These are phyloP conservation scores for Tenebrosternarchus preto DNA, from an alignment of 2,113 vertebrate species.

Conservation along the genomic window DNA sequence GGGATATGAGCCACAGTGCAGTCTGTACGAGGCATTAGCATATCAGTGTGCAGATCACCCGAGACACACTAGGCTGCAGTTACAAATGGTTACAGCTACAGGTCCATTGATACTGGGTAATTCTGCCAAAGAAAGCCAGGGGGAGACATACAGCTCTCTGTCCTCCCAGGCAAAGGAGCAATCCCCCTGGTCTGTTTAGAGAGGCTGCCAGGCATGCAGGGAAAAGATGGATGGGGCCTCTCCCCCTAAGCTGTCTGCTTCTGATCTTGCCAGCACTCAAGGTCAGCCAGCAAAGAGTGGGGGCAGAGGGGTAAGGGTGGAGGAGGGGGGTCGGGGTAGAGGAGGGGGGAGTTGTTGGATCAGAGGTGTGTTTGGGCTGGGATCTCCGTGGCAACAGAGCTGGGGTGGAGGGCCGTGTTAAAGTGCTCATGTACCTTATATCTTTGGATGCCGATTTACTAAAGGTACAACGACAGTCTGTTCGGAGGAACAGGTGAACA, in stretches of 20 bases:
- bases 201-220: conserved; percentile 58
- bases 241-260: conserved; percentile 63
- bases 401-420: conserved; percentile 6
- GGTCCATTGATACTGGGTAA: conserved; percentile 70
- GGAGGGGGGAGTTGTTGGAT: neutral
- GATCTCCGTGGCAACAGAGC: neutral
- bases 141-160: conserved; percentile 57
- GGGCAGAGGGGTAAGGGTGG: conserved; percentile 53
- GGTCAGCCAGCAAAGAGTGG: conserved; percentile 68
- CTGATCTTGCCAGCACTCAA: conserved; percentile 68
- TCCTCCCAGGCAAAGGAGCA: conserved; percentile 65
- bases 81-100: conserved; percentile 48
- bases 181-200: conserved; percentile 72
- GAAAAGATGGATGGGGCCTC: conserved; percentile 70
- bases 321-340: neutral
- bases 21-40: neutral
- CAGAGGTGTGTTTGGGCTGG: conserved; percentile 36
- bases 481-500: neutral
- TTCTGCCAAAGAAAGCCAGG: conserved; percentile 69
- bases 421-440: conserved; percentile 34
- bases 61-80: neutral
- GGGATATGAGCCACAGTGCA: neutral
- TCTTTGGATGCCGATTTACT: conserved; percentile 11
- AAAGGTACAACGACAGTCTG: neutral
- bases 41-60: neutral